Conservation (phyloP, 2,113 vertebrate species). For the Cacatua alba region DNA sequence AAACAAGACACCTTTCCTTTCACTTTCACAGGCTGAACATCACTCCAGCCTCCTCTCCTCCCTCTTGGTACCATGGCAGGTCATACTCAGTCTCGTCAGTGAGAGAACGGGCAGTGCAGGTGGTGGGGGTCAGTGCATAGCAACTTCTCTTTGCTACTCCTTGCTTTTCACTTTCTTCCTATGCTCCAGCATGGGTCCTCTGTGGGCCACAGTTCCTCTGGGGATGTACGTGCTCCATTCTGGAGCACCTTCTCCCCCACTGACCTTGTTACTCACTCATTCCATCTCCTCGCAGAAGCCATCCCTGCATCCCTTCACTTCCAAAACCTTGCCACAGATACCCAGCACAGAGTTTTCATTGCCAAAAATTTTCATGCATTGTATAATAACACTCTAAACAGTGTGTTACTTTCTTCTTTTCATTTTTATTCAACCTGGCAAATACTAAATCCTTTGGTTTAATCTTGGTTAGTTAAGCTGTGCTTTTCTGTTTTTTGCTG, state of each 20-base stretch:
- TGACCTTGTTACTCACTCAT: fast-evolving
- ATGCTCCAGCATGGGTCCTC: fast-evolving
- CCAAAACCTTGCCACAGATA: background rate
- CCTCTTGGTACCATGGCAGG: background rate
- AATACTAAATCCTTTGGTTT: background rate
- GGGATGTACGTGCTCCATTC: background rate
- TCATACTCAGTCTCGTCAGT: background rate
- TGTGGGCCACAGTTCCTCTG: background rate
- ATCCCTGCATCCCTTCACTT: background rate
- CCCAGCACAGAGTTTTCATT: background rate
- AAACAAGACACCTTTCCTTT: background rate
- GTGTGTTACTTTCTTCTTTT: background rate
- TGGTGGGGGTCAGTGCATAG: fast-evolving
- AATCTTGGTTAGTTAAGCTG: background rate
- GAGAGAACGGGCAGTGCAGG: background rate
- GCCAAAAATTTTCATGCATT: background rate
- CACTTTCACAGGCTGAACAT: background rate
- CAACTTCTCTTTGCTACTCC: background rate
- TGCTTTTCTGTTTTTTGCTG: background rate
- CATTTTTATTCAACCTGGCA: background rate
- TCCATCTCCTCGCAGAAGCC: background rate
- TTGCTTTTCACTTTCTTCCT: background rate
- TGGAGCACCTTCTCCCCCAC: background rate
- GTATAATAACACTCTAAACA: background rate
- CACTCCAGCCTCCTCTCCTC: background rate